These are phyloP conservation scores for Holocentrus rufus DNA, from an alignment of 2,797 vertebrate species.

Conservation along the genomic window DNA sequence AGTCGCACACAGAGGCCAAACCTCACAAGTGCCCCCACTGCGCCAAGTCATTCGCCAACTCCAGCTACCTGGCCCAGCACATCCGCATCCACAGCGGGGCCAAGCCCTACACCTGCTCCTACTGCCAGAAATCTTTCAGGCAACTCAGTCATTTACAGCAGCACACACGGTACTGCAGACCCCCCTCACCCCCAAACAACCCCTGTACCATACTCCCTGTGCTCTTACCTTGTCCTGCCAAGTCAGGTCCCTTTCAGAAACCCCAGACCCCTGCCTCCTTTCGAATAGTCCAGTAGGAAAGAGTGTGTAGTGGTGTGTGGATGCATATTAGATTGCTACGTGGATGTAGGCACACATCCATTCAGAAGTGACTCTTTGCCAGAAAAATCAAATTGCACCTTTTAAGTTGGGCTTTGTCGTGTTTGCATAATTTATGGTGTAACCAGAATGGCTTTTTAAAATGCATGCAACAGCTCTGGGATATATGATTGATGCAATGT, in stretches of 20 bases:
- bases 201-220: constrained; percentile 51
- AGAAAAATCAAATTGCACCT: constrained; percentile 45
- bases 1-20: constrained; percentile 99
- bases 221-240: constrained; percentile 59
- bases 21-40: constrained; percentile 99
- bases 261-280: constrained; percentile 38
- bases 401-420: constrained; percentile 46
- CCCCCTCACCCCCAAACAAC: constrained; percentile 31
- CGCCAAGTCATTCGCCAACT: constrained; percentile 99
- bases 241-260: constrained; percentile 54
- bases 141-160: constrained; percentile 99
- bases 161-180: constrained; percentile 96
- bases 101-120: constrained; percentile 99
- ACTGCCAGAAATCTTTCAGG: constrained; percentile 99
- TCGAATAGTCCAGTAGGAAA: constrained; percentile 37
- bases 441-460: constrained; percentile 46
- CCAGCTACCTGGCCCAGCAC: constrained; percentile 99
- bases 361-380: constrained; percentile 60
- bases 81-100: constrained; percentile 99
- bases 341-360: constrained; percentile 60
- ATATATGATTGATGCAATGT: constrained; percentile 19
- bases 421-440: constrained; percentile 41
- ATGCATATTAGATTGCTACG: constrained; percentile 52
- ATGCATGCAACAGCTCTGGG: constrained; percentile 51
- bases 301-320: constrained; percentile 54